Evolutionary conservation across 2,888 invertebrate species (phyloP), one percentile per base, ranked within the genome.

Genomic region (Synergus japonicus): DNA sequence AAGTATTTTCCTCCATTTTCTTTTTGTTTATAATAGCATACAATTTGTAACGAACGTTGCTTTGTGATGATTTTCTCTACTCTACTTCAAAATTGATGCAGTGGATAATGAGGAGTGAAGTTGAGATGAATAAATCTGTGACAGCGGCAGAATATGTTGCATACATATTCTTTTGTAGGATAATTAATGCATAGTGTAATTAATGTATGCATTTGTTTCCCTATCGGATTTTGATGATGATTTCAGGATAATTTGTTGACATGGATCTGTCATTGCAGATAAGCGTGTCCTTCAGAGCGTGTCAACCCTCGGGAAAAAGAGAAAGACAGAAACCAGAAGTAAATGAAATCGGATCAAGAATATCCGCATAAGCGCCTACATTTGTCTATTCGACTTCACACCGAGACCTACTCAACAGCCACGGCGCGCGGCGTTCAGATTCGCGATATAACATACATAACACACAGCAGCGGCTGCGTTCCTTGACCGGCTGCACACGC

Each of bases 401-500:
- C 79, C 78, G 79, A 79, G 80, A 81, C 81, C 81, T 79, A 83
- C 83, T 84, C 81, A 82, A 81, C 73, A 82, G 81, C 81, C 67
- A 77, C 83, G 69, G 81, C 82, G 76, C 67, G 76, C 83, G 69
- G 81, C 82, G 76, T 79, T 83, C 81, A 79, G 78, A 80, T 78
- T 80, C 78, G 78, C 77, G 13, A 63, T 29, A 63, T 22, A 22
- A 22, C 22, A 22, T n/a, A 54, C 9, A 5, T 7, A 46, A 46
- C 46, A 46, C 13, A 13, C 7, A 46, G 13, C 46, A 13, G 81
- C 78, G 81, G 80, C 83, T 82, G 79, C 82, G 83, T 79, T 81
- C 77, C 77, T 80, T 82, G 85, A 85, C 84, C 86, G 85, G 84
- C 84, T 83, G 79, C 79, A 67, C 78, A 67, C 46, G 78, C 82